These are phyloP conservation scores for Hypotaenidia philippensis DNA, from an alignment of 2,797 vertebrate species.

Conservation along the genomic window DNA sequence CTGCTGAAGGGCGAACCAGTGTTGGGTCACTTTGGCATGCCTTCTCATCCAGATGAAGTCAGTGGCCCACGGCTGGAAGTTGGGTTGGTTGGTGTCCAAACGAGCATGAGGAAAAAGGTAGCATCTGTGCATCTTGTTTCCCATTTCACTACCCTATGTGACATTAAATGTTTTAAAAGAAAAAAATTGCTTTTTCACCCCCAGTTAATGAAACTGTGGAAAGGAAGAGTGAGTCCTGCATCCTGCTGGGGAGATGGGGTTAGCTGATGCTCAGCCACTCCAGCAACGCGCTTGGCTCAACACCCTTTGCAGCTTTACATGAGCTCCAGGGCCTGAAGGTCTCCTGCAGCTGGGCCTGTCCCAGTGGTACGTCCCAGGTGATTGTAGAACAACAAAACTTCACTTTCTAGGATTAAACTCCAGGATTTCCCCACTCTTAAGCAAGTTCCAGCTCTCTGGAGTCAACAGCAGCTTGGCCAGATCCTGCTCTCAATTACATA, in stretches of 20 bases:
- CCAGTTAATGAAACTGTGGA: background rate
- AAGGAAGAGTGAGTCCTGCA: background rate
- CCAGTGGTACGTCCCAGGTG: constrained; percentile 12
- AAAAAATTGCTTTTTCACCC: background rate
- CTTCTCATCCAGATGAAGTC: background rate
- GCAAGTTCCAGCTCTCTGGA: constrained; percentile 36
- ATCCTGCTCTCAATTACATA: constrained; percentile 48
- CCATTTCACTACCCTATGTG: background rate
- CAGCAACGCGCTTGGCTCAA: constrained; percentile 3
- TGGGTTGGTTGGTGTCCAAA: background rate
- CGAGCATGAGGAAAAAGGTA: background rate
- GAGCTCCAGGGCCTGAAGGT: background rate
- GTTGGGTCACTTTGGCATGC: background rate
- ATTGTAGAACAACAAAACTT: background rate
- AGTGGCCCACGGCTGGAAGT: background rate
- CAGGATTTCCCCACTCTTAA: constrained; percentile 36
- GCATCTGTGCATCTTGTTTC: background rate
- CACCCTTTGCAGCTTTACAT: background rate
- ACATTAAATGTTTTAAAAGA: background rate
- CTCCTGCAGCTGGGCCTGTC: constrained; percentile 50
- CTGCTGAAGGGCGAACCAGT: background rate
- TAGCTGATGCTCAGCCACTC: constrained; percentile 1
- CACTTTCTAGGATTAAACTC: constrained; percentile 69
- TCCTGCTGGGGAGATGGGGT: background rate
- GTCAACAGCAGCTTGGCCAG: constrained; percentile 17